Evolutionary conservation across 2,888 invertebrate genomes (phyloP).

Genomic region (Acrobasis suavella): DNA sequence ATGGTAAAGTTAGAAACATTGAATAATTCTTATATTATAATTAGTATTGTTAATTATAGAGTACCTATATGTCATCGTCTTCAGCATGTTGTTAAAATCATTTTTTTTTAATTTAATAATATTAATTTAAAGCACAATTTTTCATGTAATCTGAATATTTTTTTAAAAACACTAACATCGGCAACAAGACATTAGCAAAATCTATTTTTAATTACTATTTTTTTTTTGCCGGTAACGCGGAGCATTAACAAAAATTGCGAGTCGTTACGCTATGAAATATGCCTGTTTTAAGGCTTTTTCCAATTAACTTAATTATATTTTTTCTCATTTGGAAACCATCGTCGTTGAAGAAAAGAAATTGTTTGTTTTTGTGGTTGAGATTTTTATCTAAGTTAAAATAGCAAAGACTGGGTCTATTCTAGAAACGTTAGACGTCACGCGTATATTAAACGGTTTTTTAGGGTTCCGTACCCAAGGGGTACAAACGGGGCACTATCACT

Average conservation of each 20-base stretch:
- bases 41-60: neutral
- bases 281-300: slow-evolving; percentile 54
- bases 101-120: too few relatives aligned
- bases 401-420: too few relatives aligned
- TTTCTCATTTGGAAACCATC: slow-evolving; percentile 44
- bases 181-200: slow-evolving; percentile 45
- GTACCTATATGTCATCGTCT: too few relatives aligned
- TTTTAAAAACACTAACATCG: slow-evolving; percentile 7
- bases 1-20: neutral
- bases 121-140: too few relatives aligned
- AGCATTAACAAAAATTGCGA: slow-evolving; percentile 63
- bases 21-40: too few relatives aligned
- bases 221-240: slow-evolving; percentile 45
- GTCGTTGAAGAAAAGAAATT: slow-evolving; percentile 28
- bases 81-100: too few relatives aligned
- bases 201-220: slow-evolving; percentile 64
- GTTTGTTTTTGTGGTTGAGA: slow-evolving; percentile 24
- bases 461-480: too few relatives aligned
- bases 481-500: too few relatives aligned
- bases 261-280: slow-evolving; percentile 68
- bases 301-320: slow-evolving; percentile 73
- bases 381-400: too few relatives aligned
- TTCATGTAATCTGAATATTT: neutral
- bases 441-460: too few relatives aligned
- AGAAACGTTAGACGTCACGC: too few relatives aligned